Base-by-base conservation (phyloP, 2,113 vertebrate species). In the Malurus elegans region DNA sequence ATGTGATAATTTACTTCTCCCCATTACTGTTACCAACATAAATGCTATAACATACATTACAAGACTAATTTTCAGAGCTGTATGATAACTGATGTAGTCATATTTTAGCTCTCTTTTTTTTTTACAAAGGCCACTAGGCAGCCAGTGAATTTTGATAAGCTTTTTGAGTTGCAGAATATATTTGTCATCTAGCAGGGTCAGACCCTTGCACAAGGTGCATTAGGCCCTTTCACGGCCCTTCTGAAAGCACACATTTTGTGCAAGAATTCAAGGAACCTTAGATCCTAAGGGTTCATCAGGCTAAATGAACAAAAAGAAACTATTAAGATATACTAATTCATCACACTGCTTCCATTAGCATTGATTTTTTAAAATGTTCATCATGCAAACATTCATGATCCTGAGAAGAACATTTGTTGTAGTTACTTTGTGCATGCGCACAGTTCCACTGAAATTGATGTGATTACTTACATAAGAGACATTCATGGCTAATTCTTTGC, bases 161-260 rank as follows among this genome's bases (percentile, higher is more conserved):
- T 54, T 92, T 81, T 47, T 32, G 42, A 16, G 28, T 24, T 73
- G 29, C 13, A 67, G 54, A 57, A 76, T 32, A 23, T 5, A 10
- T 54, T 51, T 34, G 13, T 3, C 25, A 51, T 4, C 3, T 38
- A 62, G 20, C 18, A 60, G 25, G 10, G 24, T 51, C 50, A 79
- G 48, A 10, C 5, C 9, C 19, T 50, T 1, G 0, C 4, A 20
- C 0, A 8, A 44, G 5, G 9, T 53, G 17, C 3, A 14, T 1
- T 10, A 54, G 42, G 50, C 6, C 4, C 25, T 67, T 61, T 20
- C 54, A 23, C 18, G 19, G 6, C 5, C 17, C n/a, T 88, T 78
- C 31, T 81, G 44, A 84, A 80, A 91, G 13, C 25, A 44, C 6
- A 26, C 1, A 26, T 71, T 89, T 81, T 79, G 18, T 74, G 23